These are phyloP conservation scores for Oxyruncus cristatus DNA, from an alignment of 2,113 vertebrate genomes.

Conservation along the genomic window DNA sequence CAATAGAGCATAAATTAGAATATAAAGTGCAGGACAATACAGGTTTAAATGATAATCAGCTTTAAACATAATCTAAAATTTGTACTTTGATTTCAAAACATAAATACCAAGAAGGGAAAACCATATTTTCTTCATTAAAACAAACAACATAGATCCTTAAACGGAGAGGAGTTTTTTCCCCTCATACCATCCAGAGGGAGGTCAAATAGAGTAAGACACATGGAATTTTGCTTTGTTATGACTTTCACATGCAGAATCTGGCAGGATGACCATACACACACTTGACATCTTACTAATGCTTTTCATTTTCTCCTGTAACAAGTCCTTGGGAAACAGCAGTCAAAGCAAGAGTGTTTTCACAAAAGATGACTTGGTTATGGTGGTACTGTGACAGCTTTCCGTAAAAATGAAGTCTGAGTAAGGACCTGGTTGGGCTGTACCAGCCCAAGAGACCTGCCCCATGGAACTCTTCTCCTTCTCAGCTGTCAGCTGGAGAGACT, in stretches of 20 bases:
- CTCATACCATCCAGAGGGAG: neutral
- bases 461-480: neutral
- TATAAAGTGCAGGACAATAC: neutral
- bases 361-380: neutral
- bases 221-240: neutral
- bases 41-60: neutral
- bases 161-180: neutral
- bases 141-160: neutral
- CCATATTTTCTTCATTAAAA: neutral
- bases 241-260: neutral
- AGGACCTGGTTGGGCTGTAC: neutral
- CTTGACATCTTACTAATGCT: neutral
- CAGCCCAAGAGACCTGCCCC: neutral
- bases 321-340: neutral
- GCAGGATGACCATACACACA: neutral
- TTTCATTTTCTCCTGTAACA: slow-evolving; percentile 6
- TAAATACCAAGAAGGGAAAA: neutral
- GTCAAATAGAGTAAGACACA: neutral
- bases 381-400: neutral
- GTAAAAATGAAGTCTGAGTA: neutral
- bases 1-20: neutral
- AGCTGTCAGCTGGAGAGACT: neutral
- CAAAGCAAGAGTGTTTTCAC: neutral
- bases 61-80: neutral
- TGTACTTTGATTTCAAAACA: neutral